phyloP scores from a whole-genome alignment of 2,797 vertebrate species.

The Argentina silus region DNA sequence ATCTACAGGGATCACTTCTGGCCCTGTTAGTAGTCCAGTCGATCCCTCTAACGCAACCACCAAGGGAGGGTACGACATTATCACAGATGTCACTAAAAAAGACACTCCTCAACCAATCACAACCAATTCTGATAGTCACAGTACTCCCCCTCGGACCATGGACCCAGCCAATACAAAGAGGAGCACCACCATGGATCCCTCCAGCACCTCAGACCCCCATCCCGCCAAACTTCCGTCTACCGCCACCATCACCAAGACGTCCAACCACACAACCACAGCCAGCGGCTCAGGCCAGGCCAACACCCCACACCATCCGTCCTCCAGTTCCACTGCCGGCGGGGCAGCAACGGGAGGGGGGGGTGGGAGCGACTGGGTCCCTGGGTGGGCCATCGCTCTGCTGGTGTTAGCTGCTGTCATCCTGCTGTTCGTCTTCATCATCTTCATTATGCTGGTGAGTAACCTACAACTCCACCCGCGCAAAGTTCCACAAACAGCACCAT shows the following conservation, averaged over 20 bases:
- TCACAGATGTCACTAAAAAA: no score
- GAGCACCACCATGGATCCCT: neutral
- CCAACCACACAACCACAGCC: neutral
- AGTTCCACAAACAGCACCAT: no score
- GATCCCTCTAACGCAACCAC: no score
- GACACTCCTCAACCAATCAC: neutral
- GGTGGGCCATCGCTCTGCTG: conserved; percentile 69
- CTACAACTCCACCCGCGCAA: neutral
- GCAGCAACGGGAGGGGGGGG: neutral
- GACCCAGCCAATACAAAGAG: neutral
- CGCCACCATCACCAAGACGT: neutral
- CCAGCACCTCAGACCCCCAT: neutral
- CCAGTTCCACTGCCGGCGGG: neutral
- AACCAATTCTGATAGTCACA: neutral
- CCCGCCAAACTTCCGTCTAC: neutral
- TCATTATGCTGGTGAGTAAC: conserved; percentile 67
- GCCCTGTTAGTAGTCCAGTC: no score
- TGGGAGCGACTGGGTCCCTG: conserved; percentile 45
- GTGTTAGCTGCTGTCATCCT: conserved; percentile 61
- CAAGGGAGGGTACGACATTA: no score
- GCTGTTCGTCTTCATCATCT: conserved; percentile 66
- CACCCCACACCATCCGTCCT: neutral
- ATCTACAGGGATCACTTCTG: neutral
- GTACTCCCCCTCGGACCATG: neutral
- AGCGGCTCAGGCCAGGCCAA: no score